A percentile compares a stretch with the other conserved stretches of the same genome.
Conservation (phyloP, 1,140 invertebrate genomes). For the Monomorium pharaonis region DNA sequence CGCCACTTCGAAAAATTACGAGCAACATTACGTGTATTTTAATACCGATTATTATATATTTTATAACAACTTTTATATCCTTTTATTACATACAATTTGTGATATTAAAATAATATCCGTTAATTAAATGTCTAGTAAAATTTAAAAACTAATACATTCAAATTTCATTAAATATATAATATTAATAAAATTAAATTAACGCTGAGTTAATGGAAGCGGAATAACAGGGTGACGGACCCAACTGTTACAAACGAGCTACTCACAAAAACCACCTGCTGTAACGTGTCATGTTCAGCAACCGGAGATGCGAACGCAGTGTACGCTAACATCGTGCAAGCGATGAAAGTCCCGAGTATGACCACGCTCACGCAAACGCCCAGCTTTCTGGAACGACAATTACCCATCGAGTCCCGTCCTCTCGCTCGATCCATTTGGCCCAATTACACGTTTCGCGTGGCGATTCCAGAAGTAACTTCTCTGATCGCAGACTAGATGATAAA, state of each 20-base stretch:
- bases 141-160: neutral
- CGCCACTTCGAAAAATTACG: neutral
- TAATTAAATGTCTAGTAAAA: conserved; percentile 11
- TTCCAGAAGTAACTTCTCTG: conserved; percentile 5
- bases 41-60: neutral
- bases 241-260: conserved; percentile 63
- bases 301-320: conserved; percentile 72
- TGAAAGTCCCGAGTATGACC: conserved; percentile 67
- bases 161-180: neutral
- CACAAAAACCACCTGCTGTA: conserved; percentile 78
- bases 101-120: neutral
- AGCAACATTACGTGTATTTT: neutral
- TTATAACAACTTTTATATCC: neutral
- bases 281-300: conserved; percentile 2
- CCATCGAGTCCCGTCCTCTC: neutral
- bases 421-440: conserved; percentile 58
- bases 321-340: conserved; percentile 72
- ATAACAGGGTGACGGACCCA: neutral
- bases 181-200: conserved; percentile 23
- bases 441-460: conserved; percentile 7
- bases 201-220: neutral
- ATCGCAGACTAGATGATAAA: conserved; percentile 32
- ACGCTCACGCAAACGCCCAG: conserved; percentile 69
- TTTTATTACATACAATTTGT: neutral
- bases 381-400: conserved; percentile 65